These are phyloP conservation scores for Tiaroga cobitis DNA, from an alignment of 2,797 vertebrate genomes.

Conservation along the genomic window DNA sequence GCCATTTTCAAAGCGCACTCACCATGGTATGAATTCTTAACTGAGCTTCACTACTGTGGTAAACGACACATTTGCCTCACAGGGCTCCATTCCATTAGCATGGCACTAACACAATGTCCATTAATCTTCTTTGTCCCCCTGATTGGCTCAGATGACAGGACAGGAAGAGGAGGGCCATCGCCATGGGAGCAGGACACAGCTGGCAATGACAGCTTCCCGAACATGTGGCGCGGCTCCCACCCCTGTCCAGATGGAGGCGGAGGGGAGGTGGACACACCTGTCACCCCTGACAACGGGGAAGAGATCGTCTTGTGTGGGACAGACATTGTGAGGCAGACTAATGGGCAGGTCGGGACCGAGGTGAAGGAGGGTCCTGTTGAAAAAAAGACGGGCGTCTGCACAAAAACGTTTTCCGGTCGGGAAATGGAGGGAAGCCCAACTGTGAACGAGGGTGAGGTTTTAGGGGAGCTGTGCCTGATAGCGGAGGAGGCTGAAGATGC, in stretches of 20 bases:
- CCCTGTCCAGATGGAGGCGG: slow-evolving; percentile 74
- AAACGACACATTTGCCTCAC: slow-evolving; percentile 43
- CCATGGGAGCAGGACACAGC: slow-evolving; percentile 71
- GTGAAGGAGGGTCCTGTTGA: slow-evolving; percentile 68
- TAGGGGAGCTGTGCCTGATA: slow-evolving; percentile 62
- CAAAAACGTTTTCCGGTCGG: slow-evolving; percentile 61
- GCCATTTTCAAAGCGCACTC: not conserved
- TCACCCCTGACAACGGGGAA: slow-evolving; percentile 67
- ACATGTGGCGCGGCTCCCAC: slow-evolving; percentile 57
- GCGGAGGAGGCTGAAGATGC: slow-evolving; percentile 77
- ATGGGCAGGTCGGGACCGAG: slow-evolving; percentile 66
- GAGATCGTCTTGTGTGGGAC: slow-evolving; percentile 73
- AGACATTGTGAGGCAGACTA: slow-evolving; percentile 72
- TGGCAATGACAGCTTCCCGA: slow-evolving; percentile 67
- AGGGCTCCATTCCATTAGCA: slow-evolving; percentile 54
- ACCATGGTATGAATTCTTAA: slow-evolving; percentile 1
- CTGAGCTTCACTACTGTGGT: slow-evolving; percentile 16
- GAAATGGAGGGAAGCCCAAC: slow-evolving; percentile 69
- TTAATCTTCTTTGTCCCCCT: slow-evolving; percentile 70
- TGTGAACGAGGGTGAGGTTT: slow-evolving; percentile 62
- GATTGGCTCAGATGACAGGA: slow-evolving; percentile 72
- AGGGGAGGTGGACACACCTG: slow-evolving; percentile 69
- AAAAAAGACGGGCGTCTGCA: not conserved
- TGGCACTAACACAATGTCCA: slow-evolving; percentile 67
- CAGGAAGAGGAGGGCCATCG: slow-evolving; percentile 71